Percentiles rank a stretch among this genome's conserved stretches.
These are phyloP conservation scores for Synodontis membranacea DNA, from an alignment of 2,113 vertebrate genomes.

Conservation along the genomic window DNA sequence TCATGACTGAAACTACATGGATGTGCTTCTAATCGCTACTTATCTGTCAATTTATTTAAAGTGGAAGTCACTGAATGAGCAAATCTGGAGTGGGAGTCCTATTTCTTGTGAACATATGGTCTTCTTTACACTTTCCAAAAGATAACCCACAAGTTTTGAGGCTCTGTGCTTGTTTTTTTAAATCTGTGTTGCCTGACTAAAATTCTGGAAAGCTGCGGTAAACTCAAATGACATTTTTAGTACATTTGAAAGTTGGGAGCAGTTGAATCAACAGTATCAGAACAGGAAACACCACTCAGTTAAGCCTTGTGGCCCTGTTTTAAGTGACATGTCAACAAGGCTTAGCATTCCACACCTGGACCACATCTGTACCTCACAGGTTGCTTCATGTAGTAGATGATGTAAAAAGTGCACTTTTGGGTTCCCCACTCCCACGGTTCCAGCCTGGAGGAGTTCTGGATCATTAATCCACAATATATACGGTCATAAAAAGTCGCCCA, in stretches of 20 bases:
- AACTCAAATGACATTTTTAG: no score
- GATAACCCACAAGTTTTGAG: neutral
- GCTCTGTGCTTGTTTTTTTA: neutral
- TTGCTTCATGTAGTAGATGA: neutral
- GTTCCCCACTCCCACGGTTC: neutral
- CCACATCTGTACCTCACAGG: constrained; percentile 5
- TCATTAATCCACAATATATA: constrained; percentile 1
- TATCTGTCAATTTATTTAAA: constrained; percentile 3
- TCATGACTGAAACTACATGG: neutral
- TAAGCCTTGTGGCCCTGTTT: neutral
- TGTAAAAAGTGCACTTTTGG: neutral
- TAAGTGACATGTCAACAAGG: neutral
- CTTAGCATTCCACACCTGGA: neutral
- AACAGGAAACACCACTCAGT: neutral
- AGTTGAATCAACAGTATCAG: neutral
- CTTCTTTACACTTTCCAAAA: neutral
- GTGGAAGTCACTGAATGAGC: neutral
- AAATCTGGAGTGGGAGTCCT: neutral
- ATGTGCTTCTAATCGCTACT: constrained; percentile 2
- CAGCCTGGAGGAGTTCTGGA: neutral
- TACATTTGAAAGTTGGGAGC: neutral
- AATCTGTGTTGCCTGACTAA: neutral
- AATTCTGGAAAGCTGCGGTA: neutral
- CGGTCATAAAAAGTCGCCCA: neutral
- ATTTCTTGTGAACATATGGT: constrained; percentile 18